Base-by-base conservation (phyloP, 1,140 invertebrate genomes). In the Habropoda laboriosa region DNA sequence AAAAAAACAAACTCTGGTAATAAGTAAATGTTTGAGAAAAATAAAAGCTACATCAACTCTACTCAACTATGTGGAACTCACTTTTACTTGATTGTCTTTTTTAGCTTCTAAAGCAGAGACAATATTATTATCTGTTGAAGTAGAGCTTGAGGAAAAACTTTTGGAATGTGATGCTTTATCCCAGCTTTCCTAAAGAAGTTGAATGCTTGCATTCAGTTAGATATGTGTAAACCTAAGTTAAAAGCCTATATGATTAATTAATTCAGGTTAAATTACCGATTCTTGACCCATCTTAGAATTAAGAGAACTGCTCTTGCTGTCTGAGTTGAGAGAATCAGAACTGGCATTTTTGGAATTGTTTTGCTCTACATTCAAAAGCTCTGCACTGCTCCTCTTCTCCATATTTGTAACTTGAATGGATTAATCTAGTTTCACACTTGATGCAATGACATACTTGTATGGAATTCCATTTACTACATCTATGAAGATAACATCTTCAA, bases 301-400 rank as follows among this genome's bases (percentile, higher is more conserved):
- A 77, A 97, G 93, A 66, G 96, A 97, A 92, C 96, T 96, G 82
- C 96, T 97, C 94, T 97, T 97, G 49, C 96, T 96, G 87, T 97
- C 96, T 1, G 96, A 96, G 90, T 96, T 95, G 79, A 97, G 93
- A 21, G 96, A 97, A 91, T 97, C 96, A 47, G 95, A 95, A 91
- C 96, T 96, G 24, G 95, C 95, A 93, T 96, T 94, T 90, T 95
- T 95, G 12, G 92, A 93, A 88, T 94, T 92, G 74, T 90, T 92
- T 85, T 92, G 92, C 24, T 95, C 94, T 73, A 93, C 85, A 57
- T 91, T 93, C 40, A 94, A 77, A 82, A 94, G 86, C 78, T 95
- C 94, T 24, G 92, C 89, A 80, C 93, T 94, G 57, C 89, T 89
- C 79, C 92, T 92, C 82, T 93, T 94, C 51, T 94, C 93, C 93